Evolutionary conservation across 2,888 invertebrate species (phyloP), one percentile per base, ranked within the genome.

Genomic region (Eretmocerus hayati): DNA sequence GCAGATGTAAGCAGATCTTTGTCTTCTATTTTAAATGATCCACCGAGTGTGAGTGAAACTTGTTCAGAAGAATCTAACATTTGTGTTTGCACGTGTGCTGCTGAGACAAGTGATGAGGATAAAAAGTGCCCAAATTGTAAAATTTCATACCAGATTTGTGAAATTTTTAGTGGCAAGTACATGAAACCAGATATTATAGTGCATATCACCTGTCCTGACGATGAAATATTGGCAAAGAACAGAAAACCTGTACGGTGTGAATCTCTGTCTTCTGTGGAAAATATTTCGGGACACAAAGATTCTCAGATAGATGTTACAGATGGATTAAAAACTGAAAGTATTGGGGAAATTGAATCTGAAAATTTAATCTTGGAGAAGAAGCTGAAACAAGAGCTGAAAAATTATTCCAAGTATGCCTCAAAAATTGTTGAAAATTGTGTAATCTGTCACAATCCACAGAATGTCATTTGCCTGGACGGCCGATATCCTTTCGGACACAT

Each of bases 401-500:
- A 20, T 18, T 50, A 47, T 15, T 5, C 8, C 59, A 60, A 65
- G 13, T 62, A 71, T 42, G 69, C 77, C 4, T 61, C 73, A 26
- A 69, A 75, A 6, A 67, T 65, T 48, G 69, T 83, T 32, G 75
- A 81, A 58, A 72, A 72, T 32, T 72, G 75, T 62, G 61, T 81
- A 31, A 63, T 77, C 44, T 66, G 73, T 18, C 78, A 75, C 61
- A 70, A 80, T 59, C 77, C 79, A 1, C 75, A 78, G 57, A 67
- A 70, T 60, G 71, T 80, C 33, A 71, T 83, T 22, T 78, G 77
- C 66, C 60, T 83, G 38, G 81, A 83, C 64, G 81, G 78, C 2
- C 71, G 81, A 26, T 67, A 70, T 31, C 63, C 75, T 20, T 56
- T 69, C 16, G 62, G 69, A 37, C 66, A 75, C 56, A 77, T 80